Conservation (phyloP, 2,797 vertebrate species). For the Malurus splendens region DNA sequence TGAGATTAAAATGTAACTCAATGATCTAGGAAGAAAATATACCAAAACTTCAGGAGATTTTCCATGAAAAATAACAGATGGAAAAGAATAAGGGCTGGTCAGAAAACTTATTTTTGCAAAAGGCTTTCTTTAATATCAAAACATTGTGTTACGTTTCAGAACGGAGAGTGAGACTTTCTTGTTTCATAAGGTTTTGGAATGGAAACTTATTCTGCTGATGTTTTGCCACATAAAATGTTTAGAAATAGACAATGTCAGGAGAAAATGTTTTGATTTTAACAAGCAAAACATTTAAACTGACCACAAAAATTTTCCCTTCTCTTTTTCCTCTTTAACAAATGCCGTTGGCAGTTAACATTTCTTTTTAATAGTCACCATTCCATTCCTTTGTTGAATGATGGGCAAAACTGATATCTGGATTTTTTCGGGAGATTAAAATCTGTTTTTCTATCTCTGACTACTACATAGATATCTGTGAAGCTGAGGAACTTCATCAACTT, state of each 20-base stretch:
- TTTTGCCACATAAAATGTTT: not conserved
- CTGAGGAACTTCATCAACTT: not conserved
- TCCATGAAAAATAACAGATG: not conserved
- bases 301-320: not conserved
- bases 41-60: not conserved
- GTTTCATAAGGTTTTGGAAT: not conserved
- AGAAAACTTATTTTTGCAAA: not conserved
- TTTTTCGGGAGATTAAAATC: not conserved
- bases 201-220: not conserved
- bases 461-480: not conserved
- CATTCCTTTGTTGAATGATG: not conserved
- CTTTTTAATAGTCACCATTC: not conserved
- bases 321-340: not conserved
- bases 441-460: not conserved
- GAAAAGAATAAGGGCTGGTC: not conserved
- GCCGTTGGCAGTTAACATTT: not conserved
- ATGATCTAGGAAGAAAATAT: not conserved
- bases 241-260: not conserved
- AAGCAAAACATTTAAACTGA: not conserved
- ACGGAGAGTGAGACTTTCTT: not conserved
- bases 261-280: not conserved
- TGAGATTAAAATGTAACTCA: constrained; percentile 17
- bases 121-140: not conserved
- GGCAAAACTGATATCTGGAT: not conserved
- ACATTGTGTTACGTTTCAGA: not conserved